These are phyloP conservation scores for Strix aluco DNA, from an alignment of 2,113 vertebrate species.

Conservation along the genomic window DNA sequence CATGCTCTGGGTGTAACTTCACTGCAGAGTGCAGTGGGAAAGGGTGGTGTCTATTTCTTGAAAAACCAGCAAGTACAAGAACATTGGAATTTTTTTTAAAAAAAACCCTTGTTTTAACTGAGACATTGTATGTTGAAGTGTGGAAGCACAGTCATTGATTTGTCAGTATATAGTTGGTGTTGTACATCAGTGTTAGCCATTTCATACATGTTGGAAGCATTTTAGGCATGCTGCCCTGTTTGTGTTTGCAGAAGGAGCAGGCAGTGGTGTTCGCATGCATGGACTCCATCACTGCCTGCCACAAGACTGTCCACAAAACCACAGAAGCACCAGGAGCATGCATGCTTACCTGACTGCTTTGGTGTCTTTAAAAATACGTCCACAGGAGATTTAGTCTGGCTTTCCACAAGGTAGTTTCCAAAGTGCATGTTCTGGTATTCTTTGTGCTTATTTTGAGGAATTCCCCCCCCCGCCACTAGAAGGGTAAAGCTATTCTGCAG, in stretches of 20 bases:
- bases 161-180: not conserved
- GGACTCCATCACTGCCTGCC: not conserved
- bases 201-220: not conserved
- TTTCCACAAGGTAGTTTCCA: not conserved
- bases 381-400: not conserved
- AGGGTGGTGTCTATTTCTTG: slow-evolving; percentile 1
- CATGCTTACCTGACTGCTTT: not conserved
- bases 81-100: not conserved
- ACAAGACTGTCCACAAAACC: not conserved
- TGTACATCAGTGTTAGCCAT: not conserved
- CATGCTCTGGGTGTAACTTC: slow-evolving; percentile 28
- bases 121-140: not conserved
- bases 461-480: fast-evolving
- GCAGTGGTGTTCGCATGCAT: fast-evolving
- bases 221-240: not conserved
- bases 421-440: not conserved
- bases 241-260: not conserved
- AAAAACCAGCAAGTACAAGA: not conserved
- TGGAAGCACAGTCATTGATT: not conserved
- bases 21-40: slow-evolving; percentile 10
- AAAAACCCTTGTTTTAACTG: not conserved
- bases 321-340: not conserved
- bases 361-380: not conserved
- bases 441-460: not conserved
- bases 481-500: not conserved